phyloP scores from a whole-genome alignment of 1,140 invertebrate genomes.

The Bombus haemorrhoidalis region DNA sequence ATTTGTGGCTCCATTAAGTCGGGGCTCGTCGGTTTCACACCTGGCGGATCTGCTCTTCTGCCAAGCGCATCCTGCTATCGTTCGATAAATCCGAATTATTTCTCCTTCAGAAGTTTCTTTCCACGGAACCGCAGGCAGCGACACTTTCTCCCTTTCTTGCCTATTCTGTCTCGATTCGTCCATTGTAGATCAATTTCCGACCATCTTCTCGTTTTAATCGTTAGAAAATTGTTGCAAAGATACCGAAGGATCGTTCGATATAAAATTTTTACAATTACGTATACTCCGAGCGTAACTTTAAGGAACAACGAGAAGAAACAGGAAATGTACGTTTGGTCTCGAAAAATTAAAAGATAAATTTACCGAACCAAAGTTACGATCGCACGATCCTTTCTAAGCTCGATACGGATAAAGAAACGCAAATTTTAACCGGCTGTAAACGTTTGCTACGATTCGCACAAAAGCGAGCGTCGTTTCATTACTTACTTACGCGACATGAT shows the following conservation, averaged over 20 bases:
- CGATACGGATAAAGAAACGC: too few relatives aligned
- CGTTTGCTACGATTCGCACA: not conserved
- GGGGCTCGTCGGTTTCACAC: slow-evolving; percentile 78
- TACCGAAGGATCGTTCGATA: too few relatives aligned
- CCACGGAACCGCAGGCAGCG: not conserved
- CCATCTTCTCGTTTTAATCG: too few relatives aligned
- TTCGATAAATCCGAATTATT: slow-evolving; percentile 78
- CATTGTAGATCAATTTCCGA: slow-evolving; percentile 5
- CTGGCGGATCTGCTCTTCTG: slow-evolving; percentile 67
- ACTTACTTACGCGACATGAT: not conserved
- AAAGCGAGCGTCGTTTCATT: not conserved
- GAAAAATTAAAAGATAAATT: not conserved
- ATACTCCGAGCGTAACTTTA: not conserved
- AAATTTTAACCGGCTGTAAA: too few relatives aligned
- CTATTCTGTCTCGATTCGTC: not conserved
- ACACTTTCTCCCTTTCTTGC: not conserved
- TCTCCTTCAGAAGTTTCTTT: slow-evolving; percentile 57
- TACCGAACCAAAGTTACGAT: too few relatives aligned
- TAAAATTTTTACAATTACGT: too few relatives aligned
- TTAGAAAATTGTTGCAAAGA: too few relatives aligned
- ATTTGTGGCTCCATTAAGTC: slow-evolving; percentile 82
- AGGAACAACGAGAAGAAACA: not conserved
- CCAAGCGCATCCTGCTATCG: slow-evolving; percentile 39
- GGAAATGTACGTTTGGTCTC: not conserved
- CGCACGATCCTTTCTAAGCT: too few relatives aligned